Evolutionary conservation across 1,140 invertebrate species (phyloP), one percentile per base, ranked within the genome.

Genomic region (Atopsyche davidsoni): DNA sequence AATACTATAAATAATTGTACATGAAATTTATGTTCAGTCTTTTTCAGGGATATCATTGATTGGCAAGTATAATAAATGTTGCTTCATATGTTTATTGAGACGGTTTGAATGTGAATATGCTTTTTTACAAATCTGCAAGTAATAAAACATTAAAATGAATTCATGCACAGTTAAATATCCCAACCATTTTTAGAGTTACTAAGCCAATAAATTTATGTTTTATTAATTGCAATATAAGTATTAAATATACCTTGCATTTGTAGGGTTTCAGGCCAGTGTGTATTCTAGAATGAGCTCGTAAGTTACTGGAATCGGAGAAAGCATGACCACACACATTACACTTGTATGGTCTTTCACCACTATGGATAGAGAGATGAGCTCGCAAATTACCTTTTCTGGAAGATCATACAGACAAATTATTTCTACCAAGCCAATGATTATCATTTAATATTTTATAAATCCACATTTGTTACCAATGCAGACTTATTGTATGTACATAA

Each of bases 351-450:
- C 75, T 77, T 51, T 77, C 74, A 4, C 75, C 81, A 3, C 79
- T 83, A 58, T 86, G 83, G 32, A 78, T 79, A 25, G 80, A 67
- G 24, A 79, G 70, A 59, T 85, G 83, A 21, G 75, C 80, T 25
- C 79, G 74, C 32, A 85, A 67, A 42, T 73, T 72, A 45, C 48
- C 47, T 46, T 58, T 58, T 18, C 57, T 58, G 23, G 48, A 32
- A 41, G 28, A n/a, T n/a, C n/a, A n/a, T n/a, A n/a, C n/a, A 31
- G 9, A 31, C n/a, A 31, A 9, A 9, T 9, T 31, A 9, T 9
- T 31, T 9, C n/a, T 31, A 31, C 9, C 9, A n/a, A 31, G n/a
- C n/a, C n/a, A 31, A 9, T 31, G 28, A 31, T n/a, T 31, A 31
- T 31, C n/a, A n/a, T n/a, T n/a, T n/a, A n/a, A n/a, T n/a, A n/a